Percentiles rank a stretch among this genome's conserved stretches.
phyloP scores from a whole-genome alignment of 2,888 invertebrate species.

The Crematogaster levior region DNA sequence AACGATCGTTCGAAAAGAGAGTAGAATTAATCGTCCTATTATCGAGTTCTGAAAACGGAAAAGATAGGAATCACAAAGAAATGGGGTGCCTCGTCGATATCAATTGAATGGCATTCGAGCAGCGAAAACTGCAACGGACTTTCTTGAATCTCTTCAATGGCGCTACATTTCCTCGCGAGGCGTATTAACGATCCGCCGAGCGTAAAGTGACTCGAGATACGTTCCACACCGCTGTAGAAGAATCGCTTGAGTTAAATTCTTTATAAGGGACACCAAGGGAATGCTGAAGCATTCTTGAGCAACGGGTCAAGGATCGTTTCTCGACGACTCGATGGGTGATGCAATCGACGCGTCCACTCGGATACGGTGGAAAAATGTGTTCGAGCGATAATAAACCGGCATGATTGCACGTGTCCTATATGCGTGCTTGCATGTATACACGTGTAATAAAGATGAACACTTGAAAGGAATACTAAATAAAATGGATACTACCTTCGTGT shows the following conservation, averaged over 20 bases:
- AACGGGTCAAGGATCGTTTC: slow-evolving; percentile 59
- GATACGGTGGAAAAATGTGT: slow-evolving; percentile 25
- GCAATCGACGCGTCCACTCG: slow-evolving; percentile 4
- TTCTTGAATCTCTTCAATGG: slow-evolving; percentile 41
- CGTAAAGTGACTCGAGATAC: slow-evolving; percentile 44
- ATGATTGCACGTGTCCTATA: slow-evolving; percentile 11
- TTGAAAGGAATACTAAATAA: too few species aligned
- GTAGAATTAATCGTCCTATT: slow-evolving; percentile 45
- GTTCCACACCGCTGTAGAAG: slow-evolving; percentile 23
- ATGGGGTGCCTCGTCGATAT: slow-evolving; percentile 31
- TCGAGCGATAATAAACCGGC: slow-evolving; percentile 16
- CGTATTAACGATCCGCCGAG: slow-evolving; percentile 51
- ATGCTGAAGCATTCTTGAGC: slow-evolving; percentile 30
- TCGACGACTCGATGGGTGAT: slow-evolving; percentile 32
- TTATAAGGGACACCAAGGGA: slow-evolving; percentile 45
- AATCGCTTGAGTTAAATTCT: slow-evolving; percentile 49
- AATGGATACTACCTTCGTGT: too few species aligned
- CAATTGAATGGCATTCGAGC: slow-evolving; percentile 29
- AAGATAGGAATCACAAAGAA: slow-evolving; percentile 35
- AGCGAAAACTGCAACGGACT: slow-evolving; percentile 41
- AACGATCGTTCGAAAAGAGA: slow-evolving; percentile 24
- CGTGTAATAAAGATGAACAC: too few species aligned
- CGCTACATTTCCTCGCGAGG: slow-evolving; percentile 49
- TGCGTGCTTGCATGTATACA: background rate
- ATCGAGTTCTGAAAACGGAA: slow-evolving; percentile 28